Evolutionary conservation across 2,797 vertebrate species (phyloP).

Genomic region (Danio jaintianensis): DNA sequence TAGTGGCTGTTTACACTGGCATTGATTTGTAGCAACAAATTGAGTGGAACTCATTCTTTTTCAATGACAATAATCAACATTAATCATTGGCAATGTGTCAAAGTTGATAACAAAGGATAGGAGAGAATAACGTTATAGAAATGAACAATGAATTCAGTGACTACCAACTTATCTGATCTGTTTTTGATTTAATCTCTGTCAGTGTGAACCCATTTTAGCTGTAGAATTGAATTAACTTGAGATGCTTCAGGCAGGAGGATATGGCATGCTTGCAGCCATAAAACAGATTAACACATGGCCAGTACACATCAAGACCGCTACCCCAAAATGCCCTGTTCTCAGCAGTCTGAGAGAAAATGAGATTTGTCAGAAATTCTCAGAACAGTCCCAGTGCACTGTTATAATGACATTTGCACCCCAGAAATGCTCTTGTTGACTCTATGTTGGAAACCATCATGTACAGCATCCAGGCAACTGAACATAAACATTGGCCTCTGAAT

Average conservation of each 20-base stretch:
- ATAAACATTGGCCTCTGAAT: constrained; percentile 15
- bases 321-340: constrained; percentile 1
- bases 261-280: neutral
- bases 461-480: constrained; percentile 36
- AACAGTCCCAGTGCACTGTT: constrained; percentile 24
- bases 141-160: neutral
- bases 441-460: constrained; percentile 48
- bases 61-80: neutral
- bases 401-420: constrained; percentile 67
- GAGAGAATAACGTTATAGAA: constrained; percentile 6
- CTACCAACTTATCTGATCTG: neutral
- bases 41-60: neutral
- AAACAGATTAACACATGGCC: constrained; percentile 14
- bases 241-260: neutral
- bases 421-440: constrained; percentile 60
- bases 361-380: constrained; percentile 47
- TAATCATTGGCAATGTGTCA: neutral
- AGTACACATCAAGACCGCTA: neutral
- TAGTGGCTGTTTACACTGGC: neutral
- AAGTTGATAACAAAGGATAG: neutral
- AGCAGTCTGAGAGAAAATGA: constrained; percentile 69
- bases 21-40: neutral
- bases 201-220: neutral
- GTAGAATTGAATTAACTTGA: neutral
- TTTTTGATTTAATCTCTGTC: neutral